phyloP scores from a whole-genome alignment of 2,797 vertebrate species.

The Pantherophis alleghaniensis region DNA sequence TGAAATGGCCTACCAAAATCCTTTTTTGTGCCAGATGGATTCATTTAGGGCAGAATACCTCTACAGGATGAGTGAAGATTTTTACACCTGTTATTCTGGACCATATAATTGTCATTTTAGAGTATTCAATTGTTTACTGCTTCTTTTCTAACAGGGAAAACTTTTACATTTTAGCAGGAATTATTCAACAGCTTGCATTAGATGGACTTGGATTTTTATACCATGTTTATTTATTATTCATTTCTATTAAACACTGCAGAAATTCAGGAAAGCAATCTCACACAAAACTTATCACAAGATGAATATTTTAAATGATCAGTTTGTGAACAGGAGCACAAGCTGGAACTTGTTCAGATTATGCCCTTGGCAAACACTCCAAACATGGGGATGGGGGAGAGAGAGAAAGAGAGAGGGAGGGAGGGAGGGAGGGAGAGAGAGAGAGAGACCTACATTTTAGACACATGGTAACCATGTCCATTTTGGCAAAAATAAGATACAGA shows the following conservation, averaged over 20 bases:
- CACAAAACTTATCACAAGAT: not conserved
- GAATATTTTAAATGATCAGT: constrained; percentile 21
- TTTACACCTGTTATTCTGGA: not conserved
- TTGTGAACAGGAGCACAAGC: constrained; percentile 1
- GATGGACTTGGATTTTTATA: not conserved
- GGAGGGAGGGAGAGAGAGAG: too few species aligned
- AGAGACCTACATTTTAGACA: not conserved
- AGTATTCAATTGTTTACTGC: not conserved
- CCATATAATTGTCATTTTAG: constrained; percentile 9
- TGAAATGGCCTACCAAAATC: constrained; percentile 1
- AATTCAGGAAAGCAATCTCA: constrained; percentile 10
- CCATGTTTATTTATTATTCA: constrained; percentile 20
- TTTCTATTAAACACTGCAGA: constrained; percentile 24
- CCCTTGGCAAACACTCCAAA: not conserved
- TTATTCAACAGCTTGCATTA: constrained; percentile 3
- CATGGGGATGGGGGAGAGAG: too few species aligned
- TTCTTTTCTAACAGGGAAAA: not conserved
- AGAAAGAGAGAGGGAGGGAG: too few species aligned
- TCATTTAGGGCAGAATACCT: not conserved
- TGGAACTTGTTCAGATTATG: not conserved
- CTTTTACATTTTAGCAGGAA: constrained; percentile 12
- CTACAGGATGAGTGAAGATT: not conserved
- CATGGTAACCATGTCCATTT: not conserved
- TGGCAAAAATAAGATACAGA: not conserved
- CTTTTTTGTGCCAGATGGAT: constrained; percentile 24